Conservation (phyloP, 2,888 invertebrate species). For the Criorhina ranunculi region DNA sequence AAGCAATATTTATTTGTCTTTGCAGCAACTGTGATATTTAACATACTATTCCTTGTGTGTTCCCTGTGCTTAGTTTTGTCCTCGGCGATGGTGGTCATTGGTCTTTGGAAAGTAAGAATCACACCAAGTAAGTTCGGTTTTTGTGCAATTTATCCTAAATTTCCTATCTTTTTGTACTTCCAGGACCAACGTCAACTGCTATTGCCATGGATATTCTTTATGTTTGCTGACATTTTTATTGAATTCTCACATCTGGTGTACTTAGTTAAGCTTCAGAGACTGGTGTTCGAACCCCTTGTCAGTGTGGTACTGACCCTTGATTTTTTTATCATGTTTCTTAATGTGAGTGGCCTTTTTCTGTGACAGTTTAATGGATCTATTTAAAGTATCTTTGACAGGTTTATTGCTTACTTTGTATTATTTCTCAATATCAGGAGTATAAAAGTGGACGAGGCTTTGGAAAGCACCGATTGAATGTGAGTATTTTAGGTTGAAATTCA, state of each 20-base stretch:
- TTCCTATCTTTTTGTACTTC: conserved; percentile 40
- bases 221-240: conserved; percentile 88
- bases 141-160: conserved; percentile 51
- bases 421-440: conserved; percentile 94
- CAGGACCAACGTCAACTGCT: conserved; percentile 90
- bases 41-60: conserved; percentile 88
- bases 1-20: conserved; percentile 78
- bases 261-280: conserved; percentile 88
- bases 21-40: conserved; percentile 90
- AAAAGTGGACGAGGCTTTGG: conserved; percentile 89
- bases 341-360: conserved; percentile 87
- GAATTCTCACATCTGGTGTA: conserved; percentile 89
- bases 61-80: conserved; percentile 89
- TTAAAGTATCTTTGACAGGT: conserved; percentile 85
- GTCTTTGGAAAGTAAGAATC: conserved; percentile 88
- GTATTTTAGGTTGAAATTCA: conserved; percentile 6
- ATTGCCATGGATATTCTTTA: conserved; percentile 90
- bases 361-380: conserved; percentile 10
- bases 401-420: conserved; percentile 92
- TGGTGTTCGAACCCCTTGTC: conserved; percentile 90
- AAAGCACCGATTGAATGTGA: conserved; percentile 75
- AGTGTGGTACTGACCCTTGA: conserved; percentile 91
- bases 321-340: conserved; percentile 90
- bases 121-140: conserved; percentile 53
- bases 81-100: conserved; percentile 88